Base-by-base conservation (phyloP, 2,888 invertebrate species). In the Tetranychus truncatus region DNA sequence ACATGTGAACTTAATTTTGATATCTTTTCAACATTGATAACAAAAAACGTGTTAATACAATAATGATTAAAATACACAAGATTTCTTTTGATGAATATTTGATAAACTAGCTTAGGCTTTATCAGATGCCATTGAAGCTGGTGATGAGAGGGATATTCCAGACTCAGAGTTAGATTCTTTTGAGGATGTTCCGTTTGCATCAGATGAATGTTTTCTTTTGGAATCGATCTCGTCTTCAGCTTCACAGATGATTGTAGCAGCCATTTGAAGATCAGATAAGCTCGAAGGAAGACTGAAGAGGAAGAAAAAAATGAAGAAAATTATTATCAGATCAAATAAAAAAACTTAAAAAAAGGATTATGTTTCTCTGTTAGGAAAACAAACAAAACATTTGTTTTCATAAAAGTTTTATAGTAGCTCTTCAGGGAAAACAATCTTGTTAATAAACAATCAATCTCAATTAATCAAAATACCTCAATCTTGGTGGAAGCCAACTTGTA, bases 401-500 rank as follows among this genome's bases (percentile, higher is more conserved):
- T 55, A 55, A 46, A 9, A 15, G 55, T 55, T 15, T 15, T 15
- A 55, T 21, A 69, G 1, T 20, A 69, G 6, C 69, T 69, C 9
- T 69, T 1, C 69, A 69, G 20, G 6, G 20, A 11, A 69, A 20
- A 11, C 24, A 11, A 21, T 69, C 4, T 6, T 69, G 20, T 69
- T 69, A 4, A 4, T 4, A 34, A n/a, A n/a, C n/a, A n/a, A n/a
- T n/a, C n/a, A n/a, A n/a, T n/a, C n/a, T 34, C 34, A 34, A 34
- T 34, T 34, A 34, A 20, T 9, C 11, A 66, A 66, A 7, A 66
- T 24, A 69, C 69, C 69, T 69, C 11, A 69, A 21, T 20, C 69
- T 69, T 11, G 72, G 46, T 20, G 77, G 77, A 15, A 77, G 72
- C 77, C 77, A 77, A 67, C 45, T 72, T 15, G 75, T 75, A 46